Conservation (phyloP, 2,113 vertebrate genomes). For the Rhagologus leucostigma region DNA sequence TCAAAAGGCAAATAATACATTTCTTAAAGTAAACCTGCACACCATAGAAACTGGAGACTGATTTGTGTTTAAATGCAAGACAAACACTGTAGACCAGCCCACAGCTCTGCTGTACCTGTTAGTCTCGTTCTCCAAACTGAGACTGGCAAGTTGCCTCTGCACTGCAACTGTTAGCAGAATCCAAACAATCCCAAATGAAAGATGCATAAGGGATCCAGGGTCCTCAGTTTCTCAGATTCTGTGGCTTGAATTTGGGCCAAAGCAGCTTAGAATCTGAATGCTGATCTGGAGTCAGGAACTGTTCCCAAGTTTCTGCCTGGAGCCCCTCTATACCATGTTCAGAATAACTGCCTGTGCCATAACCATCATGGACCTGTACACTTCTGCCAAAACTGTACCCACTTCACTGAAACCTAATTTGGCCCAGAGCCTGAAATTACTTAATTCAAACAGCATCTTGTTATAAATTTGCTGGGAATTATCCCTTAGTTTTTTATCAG, state of each 20-base stretch:
- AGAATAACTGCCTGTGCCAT: background rate
- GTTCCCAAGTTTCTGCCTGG: background rate
- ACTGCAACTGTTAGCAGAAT: background rate
- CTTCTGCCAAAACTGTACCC: background rate
- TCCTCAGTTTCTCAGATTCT: background rate
- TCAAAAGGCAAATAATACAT: background rate
- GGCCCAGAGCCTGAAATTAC: background rate
- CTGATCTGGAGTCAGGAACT: background rate
- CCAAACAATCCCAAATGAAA: background rate
- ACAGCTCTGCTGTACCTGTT: background rate
- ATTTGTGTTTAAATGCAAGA: background rate
- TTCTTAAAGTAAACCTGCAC: background rate
- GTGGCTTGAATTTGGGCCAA: background rate
- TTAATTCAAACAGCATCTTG: background rate
- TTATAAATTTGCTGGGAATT: background rate
- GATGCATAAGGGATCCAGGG: background rate
- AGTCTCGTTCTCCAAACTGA: background rate
- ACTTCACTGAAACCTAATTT: background rate
- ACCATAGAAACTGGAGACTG: background rate
- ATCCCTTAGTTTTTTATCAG: background rate
- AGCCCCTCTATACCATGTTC: background rate
- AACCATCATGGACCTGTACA: background rate
- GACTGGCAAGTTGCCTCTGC: background rate
- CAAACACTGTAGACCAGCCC: background rate
- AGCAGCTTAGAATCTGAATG: background rate